A percentile compares a stretch with the other conserved stretches of the same genome.
These are phyloP conservation scores for Neopelma chrysocephalum DNA, from an alignment of 2,797 vertebrate species.

Conservation along the genomic window DNA sequence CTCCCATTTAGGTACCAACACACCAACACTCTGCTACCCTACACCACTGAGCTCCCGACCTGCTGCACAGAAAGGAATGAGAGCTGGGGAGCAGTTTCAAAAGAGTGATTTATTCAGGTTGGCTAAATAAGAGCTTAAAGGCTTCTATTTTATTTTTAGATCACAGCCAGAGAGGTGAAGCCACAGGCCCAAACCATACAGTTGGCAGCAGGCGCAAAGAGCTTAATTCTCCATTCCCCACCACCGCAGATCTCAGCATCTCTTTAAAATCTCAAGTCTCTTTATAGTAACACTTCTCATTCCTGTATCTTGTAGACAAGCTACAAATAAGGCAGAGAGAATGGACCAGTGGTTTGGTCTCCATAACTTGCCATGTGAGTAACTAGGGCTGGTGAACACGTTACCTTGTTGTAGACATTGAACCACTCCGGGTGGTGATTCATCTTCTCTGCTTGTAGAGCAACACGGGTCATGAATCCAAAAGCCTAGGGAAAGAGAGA, in stretches of 20 bases:
- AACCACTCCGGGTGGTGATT: slow-evolving; percentile 98
- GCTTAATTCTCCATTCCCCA: not conserved
- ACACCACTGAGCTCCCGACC: not conserved
- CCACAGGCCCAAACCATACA: not conserved
- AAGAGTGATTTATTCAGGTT: not conserved
- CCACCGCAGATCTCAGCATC: not conserved
- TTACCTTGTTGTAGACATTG: slow-evolving; percentile 98
- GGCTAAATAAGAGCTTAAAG: not conserved
- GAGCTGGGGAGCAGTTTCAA: not conserved
- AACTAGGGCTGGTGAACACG: not conserved
- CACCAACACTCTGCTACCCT: not conserved
- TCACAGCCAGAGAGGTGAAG: not conserved
- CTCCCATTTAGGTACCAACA: not conserved
- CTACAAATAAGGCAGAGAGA: not conserved
- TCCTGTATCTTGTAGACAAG: not conserved
- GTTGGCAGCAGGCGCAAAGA: not conserved
- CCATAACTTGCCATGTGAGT: not conserved
- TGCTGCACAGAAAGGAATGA: not conserved
- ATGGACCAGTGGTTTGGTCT: not conserved
- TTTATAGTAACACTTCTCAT: not conserved
- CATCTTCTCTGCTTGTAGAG: slow-evolving; percentile 96
- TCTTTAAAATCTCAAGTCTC: not conserved
- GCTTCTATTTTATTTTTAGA: not conserved
- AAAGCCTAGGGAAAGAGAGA: slow-evolving; percentile 83
- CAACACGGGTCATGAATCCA: slow-evolving; percentile 95